A percentile compares a stretch with the other conserved stretches of the same genome.
These are phyloP conservation scores for rabbit (Oryctolagus cuniculus) DNA, from an alignment of 2,113 vertebrate species.

Conservation along the genomic window mOryCun1.1 NC_091434.1:99866001-99866500, in stretches of 20 bases:
- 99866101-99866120: background rate
- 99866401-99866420: background rate
- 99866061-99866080: background rate
- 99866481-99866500: background rate
- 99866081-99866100: background rate
- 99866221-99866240: background rate
- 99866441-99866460: background rate
- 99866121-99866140: background rate
- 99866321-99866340: background rate
- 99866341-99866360: background rate
- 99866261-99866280: background rate
- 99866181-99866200: background rate
- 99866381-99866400: background rate
- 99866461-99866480: background rate
- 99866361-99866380: background rate
- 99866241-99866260: background rate
- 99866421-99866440: background rate
- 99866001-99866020: background rate
- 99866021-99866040: background rate
- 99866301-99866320: background rate
- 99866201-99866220: background rate
- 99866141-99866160: background rate
- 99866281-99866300: background rate
- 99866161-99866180: background rate
- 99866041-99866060: background rate